Conservation (phyloP, 2,888 invertebrate genomes). For the Aproaerema taeniolella region DNA sequence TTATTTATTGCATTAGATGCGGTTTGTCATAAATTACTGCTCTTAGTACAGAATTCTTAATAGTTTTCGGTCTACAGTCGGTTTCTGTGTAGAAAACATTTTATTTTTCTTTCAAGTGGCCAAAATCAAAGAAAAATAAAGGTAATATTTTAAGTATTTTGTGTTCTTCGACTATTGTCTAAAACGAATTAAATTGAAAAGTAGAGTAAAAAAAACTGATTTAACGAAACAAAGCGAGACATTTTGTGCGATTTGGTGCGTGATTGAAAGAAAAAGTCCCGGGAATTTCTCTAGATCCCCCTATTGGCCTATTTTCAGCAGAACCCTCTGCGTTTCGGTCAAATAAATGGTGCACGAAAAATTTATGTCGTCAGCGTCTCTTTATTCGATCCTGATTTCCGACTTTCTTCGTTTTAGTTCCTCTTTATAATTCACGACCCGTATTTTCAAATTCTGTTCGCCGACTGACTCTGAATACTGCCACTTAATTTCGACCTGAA, state of each 20-base stretch:
- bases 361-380: conserved; percentile 54
- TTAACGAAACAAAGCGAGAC: background rate
- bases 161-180: too few species aligned
- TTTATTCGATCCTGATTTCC: conserved; percentile 25
- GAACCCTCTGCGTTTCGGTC: conserved; percentile 43
- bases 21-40: too few species aligned
- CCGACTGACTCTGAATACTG: conserved; percentile 6
- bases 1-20: too few species aligned
- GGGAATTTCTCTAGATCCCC: conserved; percentile 26
- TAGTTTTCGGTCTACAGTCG: too few species aligned
- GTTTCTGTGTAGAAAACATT: too few species aligned
- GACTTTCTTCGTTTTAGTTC: conserved; percentile 13
- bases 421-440: conserved; percentile 13
- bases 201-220: background rate
- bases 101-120: too few species aligned
- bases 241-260: too few species aligned
- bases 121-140: too few species aligned
- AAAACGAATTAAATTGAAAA: too few species aligned
- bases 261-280: conserved; percentile 19
- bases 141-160: too few species aligned
- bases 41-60: too few species aligned
- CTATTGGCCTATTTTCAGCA: conserved; percentile 39
- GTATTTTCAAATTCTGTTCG: conserved; percentile 7
- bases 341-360: conserved; percentile 67
- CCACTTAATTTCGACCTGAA: too few species aligned